These are phyloP conservation scores for Athalia circularis DNA, from an alignment of 2,888 invertebrate species.

Conservation along the genomic window DNA sequence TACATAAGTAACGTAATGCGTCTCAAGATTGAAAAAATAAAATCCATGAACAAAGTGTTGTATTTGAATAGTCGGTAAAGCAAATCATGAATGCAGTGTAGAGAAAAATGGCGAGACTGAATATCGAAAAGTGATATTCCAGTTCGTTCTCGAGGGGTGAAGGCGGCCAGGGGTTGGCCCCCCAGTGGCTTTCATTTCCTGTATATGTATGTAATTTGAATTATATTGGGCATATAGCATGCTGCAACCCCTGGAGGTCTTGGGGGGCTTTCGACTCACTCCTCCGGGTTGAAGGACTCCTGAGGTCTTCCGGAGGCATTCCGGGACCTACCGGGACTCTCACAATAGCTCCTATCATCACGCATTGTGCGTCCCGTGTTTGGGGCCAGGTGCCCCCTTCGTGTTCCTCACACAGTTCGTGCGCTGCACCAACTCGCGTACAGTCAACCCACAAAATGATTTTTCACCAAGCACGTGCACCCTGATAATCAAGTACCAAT, in stretches of 20 bases:
- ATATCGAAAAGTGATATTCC: neutral
- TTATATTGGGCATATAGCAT: conserved; percentile 47
- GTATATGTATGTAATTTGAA: conserved; percentile 45
- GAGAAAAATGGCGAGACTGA: neutral
- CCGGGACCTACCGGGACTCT: conserved; percentile 38
- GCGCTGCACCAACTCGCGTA: conserved; percentile 10
- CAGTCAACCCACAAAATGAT: conserved; percentile 40
- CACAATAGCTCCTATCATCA: conserved; percentile 45
- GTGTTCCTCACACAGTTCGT: conserved; percentile 36
- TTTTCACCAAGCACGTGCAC: neutral
- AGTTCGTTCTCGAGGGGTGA: neutral
- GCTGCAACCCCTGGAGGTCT: conserved; percentile 33
- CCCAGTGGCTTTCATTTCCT: conserved; percentile 46
- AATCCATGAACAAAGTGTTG: too few relatives aligned
- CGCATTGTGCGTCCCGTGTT: conserved; percentile 43
- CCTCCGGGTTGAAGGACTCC: conserved; percentile 2
- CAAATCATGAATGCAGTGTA: too few relatives aligned
- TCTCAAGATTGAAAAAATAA: too few relatives aligned
- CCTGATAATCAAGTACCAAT: neutral
- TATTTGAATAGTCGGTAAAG: too few relatives aligned
- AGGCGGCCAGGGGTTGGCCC: conserved; percentile 41
- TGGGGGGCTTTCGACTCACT: conserved; percentile 16
- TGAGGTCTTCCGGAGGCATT: conserved; percentile 24
- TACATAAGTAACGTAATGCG: too few relatives aligned
- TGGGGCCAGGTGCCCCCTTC: conserved; percentile 48